phyloP scores from a whole-genome alignment of 1,140 invertebrate species.

The Agraylea sexmaculata region DNA sequence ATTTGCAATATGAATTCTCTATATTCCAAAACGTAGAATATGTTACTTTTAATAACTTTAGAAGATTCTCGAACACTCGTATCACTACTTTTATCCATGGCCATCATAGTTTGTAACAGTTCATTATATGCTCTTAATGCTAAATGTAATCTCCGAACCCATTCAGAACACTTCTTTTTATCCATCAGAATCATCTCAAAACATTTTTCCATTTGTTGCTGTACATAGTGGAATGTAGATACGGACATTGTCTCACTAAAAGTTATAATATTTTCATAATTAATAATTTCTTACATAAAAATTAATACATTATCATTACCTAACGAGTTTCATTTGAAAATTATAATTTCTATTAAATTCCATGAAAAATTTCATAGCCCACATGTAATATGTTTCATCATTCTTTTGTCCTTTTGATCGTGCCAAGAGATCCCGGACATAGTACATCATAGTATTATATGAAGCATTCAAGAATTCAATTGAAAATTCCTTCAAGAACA shows the following conservation, averaged over 20 bases:
- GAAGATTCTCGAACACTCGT: constrained; percentile 58
- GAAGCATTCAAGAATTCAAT: constrained; percentile 81
- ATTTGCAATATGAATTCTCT: constrained; percentile 76
- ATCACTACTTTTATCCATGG: constrained; percentile 67
- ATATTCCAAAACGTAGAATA: constrained; percentile 92
- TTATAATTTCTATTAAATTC: constrained; percentile 83
- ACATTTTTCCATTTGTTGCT: constrained; percentile 82
- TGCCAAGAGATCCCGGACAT: constrained; percentile 57
- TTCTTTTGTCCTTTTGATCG: constrained; percentile 50
- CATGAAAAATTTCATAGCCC: constrained; percentile 93
- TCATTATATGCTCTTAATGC: constrained; percentile 56
- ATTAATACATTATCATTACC: constrained; percentile 41
- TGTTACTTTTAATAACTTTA: constrained; percentile 79
- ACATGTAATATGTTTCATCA: constrained; percentile 90
- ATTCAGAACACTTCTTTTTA: constrained; percentile 72
- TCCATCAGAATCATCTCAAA: constrained; percentile 78
- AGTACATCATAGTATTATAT: constrained; percentile 79
- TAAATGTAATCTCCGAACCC: constrained; percentile 76
- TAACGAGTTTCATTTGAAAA: constrained; percentile 79
- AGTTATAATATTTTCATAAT: constrained; percentile 16
- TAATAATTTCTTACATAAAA: constrained; percentile 2
- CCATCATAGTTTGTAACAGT: constrained; percentile 60
- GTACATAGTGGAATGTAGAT: constrained; percentile 83
- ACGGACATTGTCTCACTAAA: constrained; percentile 81
- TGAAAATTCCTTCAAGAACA: constrained; percentile 90